A percentile compares a stretch with the other conserved stretches of the same genome.
Evolutionary conservation across 1,140 invertebrate genomes (phyloP).

Genomic region (Rhagoletis pomonella): DNA sequence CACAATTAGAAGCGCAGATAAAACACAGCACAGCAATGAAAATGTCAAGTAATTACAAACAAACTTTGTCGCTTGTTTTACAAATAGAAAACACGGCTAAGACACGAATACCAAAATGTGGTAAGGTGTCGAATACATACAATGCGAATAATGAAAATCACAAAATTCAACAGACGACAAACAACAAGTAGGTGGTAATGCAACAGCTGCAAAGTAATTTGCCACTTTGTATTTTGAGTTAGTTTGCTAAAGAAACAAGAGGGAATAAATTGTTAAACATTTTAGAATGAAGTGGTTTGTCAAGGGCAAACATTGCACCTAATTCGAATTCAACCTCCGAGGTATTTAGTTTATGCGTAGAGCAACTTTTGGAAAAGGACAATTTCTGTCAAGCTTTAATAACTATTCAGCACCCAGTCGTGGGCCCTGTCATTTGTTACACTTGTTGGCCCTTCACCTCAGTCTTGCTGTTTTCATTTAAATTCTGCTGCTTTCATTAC

Average conservation of each 20-base stretch:
- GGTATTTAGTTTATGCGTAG: not conserved
- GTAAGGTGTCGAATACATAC: too few species aligned
- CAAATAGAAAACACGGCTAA: not conserved
- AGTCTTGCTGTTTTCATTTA: too few species aligned
- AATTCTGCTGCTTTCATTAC: too few species aligned
- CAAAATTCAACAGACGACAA: too few species aligned
- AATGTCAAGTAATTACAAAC: not conserved
- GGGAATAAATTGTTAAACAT: not conserved
- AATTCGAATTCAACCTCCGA: not conserved
- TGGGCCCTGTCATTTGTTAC: too few species aligned
- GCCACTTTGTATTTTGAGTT: not conserved
- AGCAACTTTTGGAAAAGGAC: not conserved
- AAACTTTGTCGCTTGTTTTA: not conserved
- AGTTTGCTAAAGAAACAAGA: not conserved
- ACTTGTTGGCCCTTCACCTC: too few species aligned
- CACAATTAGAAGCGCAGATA: not conserved
- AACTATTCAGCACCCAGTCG: too few species aligned
- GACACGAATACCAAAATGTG: too few species aligned
- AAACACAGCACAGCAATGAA: not conserved
- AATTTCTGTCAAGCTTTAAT: too few species aligned
- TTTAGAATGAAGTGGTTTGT: not conserved
- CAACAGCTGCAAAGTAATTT: too few species aligned
- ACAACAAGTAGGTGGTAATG: not conserved
- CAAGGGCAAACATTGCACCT: not conserved
- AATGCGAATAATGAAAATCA: too few species aligned